Percentiles rank a stretch among this genome's conserved stretches.
Conservation (phyloP, 2,113 vertebrate genomes). For the Gnathonemus longibarbis region DNA sequence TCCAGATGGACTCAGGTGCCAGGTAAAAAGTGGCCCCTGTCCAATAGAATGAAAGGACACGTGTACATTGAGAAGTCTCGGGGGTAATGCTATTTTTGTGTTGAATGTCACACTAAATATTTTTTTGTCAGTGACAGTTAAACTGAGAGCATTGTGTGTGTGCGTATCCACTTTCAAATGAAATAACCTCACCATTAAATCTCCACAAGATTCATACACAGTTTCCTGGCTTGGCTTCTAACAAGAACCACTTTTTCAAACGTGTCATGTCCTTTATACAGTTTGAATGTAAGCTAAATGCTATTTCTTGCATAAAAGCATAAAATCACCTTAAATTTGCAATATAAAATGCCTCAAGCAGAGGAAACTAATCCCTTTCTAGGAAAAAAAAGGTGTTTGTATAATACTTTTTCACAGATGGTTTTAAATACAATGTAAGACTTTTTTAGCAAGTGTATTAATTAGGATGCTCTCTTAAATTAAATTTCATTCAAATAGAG, state of each 20-base stretch:
- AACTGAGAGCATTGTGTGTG: background rate
- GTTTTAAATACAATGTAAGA: background rate
- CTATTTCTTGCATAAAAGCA: background rate
- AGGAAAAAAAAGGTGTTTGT: background rate
- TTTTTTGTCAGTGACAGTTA: background rate
- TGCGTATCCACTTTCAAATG: background rate
- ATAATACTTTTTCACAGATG: background rate
- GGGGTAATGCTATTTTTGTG: background rate
- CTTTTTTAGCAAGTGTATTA: background rate
- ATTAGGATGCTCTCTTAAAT: background rate
- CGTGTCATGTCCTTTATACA: background rate
- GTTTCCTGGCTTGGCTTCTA: background rate
- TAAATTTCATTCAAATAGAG: background rate
- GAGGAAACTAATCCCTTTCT: background rate
- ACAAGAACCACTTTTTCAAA: background rate
- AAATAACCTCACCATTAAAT: background rate
- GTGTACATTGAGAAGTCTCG: background rate
- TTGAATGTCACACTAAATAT: background rate
- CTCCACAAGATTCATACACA: background rate
- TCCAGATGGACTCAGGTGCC: background rate
- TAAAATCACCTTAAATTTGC: background rate
- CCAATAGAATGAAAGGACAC: background rate
- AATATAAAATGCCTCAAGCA: background rate
- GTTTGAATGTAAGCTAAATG: background rate
- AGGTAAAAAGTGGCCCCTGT: background rate